A percentile compares a stretch with the other conserved stretches of the same genome.
Conservation (phyloP, 2,797 vertebrate genomes). For the Brachyrhaphis roseni region DNA sequence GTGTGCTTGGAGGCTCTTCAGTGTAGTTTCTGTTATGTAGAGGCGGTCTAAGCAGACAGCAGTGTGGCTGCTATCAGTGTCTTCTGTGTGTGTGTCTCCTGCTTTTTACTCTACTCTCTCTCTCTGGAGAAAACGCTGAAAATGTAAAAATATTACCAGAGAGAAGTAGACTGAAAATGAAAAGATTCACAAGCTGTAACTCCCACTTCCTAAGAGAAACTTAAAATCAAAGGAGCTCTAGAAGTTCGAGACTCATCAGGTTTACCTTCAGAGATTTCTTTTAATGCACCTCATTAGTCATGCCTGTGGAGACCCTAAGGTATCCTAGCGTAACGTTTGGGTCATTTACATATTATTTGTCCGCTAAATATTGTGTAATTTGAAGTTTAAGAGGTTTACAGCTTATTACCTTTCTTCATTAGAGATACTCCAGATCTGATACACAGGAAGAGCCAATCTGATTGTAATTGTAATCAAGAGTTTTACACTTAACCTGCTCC, state of each 20-base stretch:
- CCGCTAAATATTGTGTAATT: neutral
- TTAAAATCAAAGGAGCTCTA: constrained; percentile 9
- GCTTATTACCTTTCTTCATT: neutral
- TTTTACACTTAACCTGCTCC: neutral
- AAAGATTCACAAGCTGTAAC: constrained; percentile 1
- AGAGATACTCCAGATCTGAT: neutral
- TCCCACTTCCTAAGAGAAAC: constrained; percentile 3
- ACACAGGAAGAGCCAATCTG: too few relatives aligned
- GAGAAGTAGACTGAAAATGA: constrained; percentile 14
- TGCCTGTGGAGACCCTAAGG: constrained; percentile 5
- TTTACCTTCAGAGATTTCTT: neutral
- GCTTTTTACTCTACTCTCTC: neutral
- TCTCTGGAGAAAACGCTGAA: constrained; percentile 13
- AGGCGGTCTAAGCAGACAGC: constrained; percentile 34
- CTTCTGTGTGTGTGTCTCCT: neutral
- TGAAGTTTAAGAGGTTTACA: neutral
- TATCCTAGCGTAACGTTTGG: neutral
- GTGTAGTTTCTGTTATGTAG: constrained; percentile 34
- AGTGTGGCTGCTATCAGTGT: constrained; percentile 21
- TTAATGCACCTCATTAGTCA: constrained; percentile 20
- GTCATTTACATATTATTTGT: neutral
- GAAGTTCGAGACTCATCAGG: neutral
- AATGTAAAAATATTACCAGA: constrained; percentile 5
- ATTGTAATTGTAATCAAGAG: neutral
- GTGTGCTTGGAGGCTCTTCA: constrained; percentile 27